Evolutionary conservation across 2,888 invertebrate genomes (phyloP).

Genomic region (Abrostola tripartita): DNA sequence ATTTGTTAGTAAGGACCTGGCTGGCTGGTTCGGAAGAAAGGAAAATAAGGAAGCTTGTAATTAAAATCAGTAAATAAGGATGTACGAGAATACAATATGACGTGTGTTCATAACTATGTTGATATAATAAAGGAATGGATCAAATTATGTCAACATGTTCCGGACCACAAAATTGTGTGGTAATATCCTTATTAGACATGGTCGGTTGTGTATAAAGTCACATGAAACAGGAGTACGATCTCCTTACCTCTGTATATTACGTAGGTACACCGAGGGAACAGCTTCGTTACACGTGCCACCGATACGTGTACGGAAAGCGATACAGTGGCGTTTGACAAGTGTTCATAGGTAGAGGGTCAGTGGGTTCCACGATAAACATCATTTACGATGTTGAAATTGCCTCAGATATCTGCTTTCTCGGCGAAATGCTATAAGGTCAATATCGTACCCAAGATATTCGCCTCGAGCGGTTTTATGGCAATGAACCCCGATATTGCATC

Average conservation of each 20-base stretch:
- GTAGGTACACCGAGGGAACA: slow-evolving; percentile 32
- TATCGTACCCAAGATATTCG: slow-evolving; percentile 76
- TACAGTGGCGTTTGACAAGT: slow-evolving; percentile 59
- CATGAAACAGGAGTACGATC: slow-evolving; percentile 4
- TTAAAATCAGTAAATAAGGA: no score
- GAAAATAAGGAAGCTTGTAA: no score
- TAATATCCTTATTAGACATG: slow-evolving; percentile 6
- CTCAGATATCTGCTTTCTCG: slow-evolving; percentile 74
- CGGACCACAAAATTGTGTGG: not conserved
- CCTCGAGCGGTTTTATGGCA: slow-evolving; percentile 80
- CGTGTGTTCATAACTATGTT: no score
- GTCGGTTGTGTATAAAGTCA: slow-evolving; percentile 1
- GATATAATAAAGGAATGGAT: not conserved
- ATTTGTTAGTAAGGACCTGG: not conserved
- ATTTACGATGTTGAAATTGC: slow-evolving; percentile 76
- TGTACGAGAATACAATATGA: no score
- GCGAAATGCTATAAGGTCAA: slow-evolving; percentile 77
- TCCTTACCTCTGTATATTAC: slow-evolving; percentile 20
- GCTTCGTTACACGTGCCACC: slow-evolving; percentile 48
- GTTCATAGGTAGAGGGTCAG: slow-evolving; percentile 63
- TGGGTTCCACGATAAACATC: slow-evolving; percentile 75
- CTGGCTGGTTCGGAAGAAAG: not conserved
- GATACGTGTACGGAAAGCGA: slow-evolving; percentile 52
- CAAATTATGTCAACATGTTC: not conserved
- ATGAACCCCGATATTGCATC: slow-evolving; percentile 80